A percentile compares a stretch with the other conserved stretches of the same genome.
Evolutionary conservation across 2,113 vertebrate genomes (phyloP).

Genomic region (Craseonycteris thonglongyai): DNA sequence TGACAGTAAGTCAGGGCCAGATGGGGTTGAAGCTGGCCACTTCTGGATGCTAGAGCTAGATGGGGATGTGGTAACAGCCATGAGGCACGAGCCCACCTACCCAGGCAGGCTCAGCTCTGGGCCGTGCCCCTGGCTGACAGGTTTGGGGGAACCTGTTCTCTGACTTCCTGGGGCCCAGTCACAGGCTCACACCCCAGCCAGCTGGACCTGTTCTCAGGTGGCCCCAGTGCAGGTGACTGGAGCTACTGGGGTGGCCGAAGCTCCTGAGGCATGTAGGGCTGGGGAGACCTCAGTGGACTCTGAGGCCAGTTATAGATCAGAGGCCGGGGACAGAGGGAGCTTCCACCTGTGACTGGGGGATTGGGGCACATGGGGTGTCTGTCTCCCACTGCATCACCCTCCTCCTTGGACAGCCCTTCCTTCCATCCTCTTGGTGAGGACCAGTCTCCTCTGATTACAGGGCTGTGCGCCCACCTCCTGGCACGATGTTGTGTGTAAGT

Average conservation of each 20-base stretch:
- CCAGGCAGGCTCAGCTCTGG: neutral
- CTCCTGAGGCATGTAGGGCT: neutral
- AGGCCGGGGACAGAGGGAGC: neutral
- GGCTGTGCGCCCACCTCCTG: constrained; percentile 68
- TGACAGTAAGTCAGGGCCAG: neutral
- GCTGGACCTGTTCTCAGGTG: neutral
- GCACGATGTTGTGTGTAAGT: constrained; percentile 67
- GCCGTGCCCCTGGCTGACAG: neutral
- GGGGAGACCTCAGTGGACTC: neutral
- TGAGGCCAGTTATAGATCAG: neutral
- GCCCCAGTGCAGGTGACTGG: neutral
- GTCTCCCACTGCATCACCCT: neutral
- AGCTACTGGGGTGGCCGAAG: neutral
- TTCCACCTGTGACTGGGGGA: neutral
- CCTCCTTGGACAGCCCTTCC: neutral
- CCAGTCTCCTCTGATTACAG: neutral
- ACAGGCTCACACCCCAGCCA: neutral
- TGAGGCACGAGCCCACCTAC: neutral
- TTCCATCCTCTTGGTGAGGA: neutral
- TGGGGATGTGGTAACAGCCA: neutral
- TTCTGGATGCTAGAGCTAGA: neutral
- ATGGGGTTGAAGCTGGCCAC: neutral
- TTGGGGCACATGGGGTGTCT: neutral
- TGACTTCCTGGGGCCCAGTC: neutral
- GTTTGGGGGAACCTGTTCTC: neutral